Percentiles rank a stretch among this genome's conserved stretches.
Evolutionary conservation across 2,888 invertebrate genomes (phyloP).

Genomic region (Clanis bilineata): DNA sequence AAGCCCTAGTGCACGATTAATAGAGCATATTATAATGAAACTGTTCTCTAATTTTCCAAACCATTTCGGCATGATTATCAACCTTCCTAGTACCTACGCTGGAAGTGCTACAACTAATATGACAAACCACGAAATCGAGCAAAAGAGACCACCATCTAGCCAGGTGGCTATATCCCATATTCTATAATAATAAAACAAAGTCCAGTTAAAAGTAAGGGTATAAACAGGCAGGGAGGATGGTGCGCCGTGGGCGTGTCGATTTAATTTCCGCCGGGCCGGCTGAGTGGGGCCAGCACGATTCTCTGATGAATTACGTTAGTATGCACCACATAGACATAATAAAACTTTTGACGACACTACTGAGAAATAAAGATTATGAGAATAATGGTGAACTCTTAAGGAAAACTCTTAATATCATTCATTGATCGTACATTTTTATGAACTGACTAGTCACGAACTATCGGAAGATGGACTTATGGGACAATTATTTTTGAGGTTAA

Average conservation of each 20-base stretch:
- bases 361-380: constrained; percentile 1
- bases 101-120: not conserved
- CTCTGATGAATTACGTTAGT: constrained; percentile 15
- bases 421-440: not conserved
- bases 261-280: constrained; percentile 45
- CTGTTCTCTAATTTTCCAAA: no score
- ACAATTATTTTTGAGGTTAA: no score
- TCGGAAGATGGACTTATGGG: not conserved
- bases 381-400: not conserved
- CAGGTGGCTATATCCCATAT: not conserved
- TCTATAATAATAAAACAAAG: not conserved
- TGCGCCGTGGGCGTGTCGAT: constrained; percentile 66
- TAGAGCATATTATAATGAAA: no score
- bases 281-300: not conserved
- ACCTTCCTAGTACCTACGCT: no score
- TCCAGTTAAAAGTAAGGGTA: constrained; percentile 4
- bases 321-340: not conserved
- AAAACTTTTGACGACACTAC: not conserved
- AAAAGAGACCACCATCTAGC: not conserved
- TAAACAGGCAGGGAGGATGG: not conserved
- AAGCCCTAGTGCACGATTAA: no score
- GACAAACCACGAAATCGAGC: not conserved
- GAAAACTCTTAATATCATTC: not conserved
- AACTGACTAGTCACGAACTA: not conserved
- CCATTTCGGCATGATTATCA: no score